Evolutionary conservation across 2,797 vertebrate species (phyloP).

Genomic region (Lagocephalus sceleratus): DNA sequence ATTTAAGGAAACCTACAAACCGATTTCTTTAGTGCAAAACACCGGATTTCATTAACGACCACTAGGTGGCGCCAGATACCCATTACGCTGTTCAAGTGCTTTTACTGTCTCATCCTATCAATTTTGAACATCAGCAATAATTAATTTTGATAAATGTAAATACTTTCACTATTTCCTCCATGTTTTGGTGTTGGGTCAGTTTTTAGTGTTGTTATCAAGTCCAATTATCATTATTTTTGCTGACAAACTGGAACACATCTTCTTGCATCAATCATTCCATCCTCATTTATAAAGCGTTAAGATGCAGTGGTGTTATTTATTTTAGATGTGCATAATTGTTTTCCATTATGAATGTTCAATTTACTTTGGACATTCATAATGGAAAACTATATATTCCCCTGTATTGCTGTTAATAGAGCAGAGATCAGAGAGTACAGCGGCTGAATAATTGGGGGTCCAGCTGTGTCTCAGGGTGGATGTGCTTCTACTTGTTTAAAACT

Average conservation of each 20-base stretch:
- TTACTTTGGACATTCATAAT: no score
- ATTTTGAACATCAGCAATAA: no score
- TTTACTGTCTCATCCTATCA: no score
- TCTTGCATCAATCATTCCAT: neutral
- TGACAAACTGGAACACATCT: neutral
- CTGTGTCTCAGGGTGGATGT: no score
- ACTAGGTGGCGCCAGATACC: conserved; percentile 38
- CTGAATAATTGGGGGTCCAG: no score
- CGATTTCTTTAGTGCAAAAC: no score
- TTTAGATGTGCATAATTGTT: no score
- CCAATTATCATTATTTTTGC: neutral
- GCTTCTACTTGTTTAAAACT: conserved; percentile 1
- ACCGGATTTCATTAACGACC: neutral
- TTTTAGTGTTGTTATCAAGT: neutral
- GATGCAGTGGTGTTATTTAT: conserved; percentile 27
- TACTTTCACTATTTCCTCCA: neutral
- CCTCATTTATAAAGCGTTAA: conserved; percentile 1
- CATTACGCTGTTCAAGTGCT: neutral
- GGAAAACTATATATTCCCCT: no score
- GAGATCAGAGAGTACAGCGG: no score
- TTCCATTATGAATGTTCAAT: no score
- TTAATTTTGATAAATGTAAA: neutral
- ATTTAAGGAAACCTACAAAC: no score
- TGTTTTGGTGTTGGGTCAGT: neutral
- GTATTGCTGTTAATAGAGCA: no score